Conservation (phyloP, 1,140 invertebrate genomes). For the Tetraneura akinire region DNA sequence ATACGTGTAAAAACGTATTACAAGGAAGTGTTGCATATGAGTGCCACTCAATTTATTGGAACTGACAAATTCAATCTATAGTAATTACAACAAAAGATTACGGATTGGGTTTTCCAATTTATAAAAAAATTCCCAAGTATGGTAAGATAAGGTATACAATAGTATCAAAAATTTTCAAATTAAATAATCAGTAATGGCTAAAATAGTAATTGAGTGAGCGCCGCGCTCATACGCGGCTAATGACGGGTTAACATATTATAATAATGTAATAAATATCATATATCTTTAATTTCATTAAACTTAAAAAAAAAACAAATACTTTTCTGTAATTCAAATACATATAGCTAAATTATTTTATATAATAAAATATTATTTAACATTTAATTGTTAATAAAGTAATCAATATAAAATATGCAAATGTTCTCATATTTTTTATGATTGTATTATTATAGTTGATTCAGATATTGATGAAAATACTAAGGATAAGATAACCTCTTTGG, state of each 20-base stretch:
- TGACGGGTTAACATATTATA: background rate
- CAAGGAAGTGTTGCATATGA: too few species aligned
- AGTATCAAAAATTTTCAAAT: too few species aligned
- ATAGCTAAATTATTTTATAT: background rate
- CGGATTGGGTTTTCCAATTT: too few species aligned
- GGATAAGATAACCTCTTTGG: background rate
- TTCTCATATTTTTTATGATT: background rate
- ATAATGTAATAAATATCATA: background rate
- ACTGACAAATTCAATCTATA: too few species aligned
- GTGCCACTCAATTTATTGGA: too few species aligned
- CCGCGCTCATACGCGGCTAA: too few species aligned
- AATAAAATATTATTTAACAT: background rate
- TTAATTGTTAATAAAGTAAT: background rate
- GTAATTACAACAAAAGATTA: too few species aligned
- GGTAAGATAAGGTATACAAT: too few species aligned
- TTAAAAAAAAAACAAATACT: background rate
- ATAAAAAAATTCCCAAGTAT: too few species aligned
- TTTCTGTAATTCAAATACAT: background rate
- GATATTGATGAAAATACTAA: constrained; percentile 22
- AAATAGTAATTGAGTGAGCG: too few species aligned
- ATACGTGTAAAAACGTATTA: too few species aligned
- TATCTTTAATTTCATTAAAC: background rate
- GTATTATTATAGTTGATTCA: constrained; percentile 36
- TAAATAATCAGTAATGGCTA: too few species aligned
- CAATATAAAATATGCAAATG: background rate